A percentile compares a stretch with the other conserved stretches of the same genome.
Conservation (phyloP, 2,797 vertebrate species). For the Smutsia gigantea region DNA sequence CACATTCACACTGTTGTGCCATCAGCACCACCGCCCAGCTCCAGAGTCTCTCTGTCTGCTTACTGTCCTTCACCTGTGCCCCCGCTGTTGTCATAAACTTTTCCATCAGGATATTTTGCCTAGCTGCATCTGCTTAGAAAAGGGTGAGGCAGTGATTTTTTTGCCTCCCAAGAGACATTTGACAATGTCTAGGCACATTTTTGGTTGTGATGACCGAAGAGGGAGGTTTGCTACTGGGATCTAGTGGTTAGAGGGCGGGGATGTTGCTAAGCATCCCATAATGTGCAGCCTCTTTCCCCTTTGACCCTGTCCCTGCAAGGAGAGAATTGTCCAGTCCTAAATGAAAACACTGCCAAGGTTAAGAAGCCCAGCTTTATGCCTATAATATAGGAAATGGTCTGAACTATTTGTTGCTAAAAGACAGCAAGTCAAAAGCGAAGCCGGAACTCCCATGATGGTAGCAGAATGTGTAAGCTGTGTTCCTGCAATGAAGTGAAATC, state of each 20-base stretch:
- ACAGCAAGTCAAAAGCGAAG: neutral
- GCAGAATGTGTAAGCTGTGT: neutral
- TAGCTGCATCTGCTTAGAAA: neutral
- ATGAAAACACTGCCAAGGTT: neutral
- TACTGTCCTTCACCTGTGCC: neutral
- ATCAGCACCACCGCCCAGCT: neutral
- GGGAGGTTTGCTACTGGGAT: neutral
- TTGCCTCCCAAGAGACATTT: neutral
- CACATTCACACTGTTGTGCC: fast-evolving
- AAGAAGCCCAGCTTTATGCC: neutral
- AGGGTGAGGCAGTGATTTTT: neutral
- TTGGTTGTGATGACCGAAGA: neutral
- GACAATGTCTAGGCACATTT: neutral
- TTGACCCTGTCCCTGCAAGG: neutral
- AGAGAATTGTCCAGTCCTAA: neutral
- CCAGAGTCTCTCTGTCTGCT: neutral
- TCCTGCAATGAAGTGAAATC: neutral
- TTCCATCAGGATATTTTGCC: neutral
- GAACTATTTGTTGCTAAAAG: neutral
- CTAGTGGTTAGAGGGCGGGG: neutral
- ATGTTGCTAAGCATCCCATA: neutral
- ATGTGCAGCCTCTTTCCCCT: fast-evolving
- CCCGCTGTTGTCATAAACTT: neutral
- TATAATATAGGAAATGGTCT: neutral
- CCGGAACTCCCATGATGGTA: neutral